These are phyloP conservation scores for Zelostemma sp. DNA, from an alignment of 1,140 invertebrate genomes.

Conservation along the genomic window DNA sequence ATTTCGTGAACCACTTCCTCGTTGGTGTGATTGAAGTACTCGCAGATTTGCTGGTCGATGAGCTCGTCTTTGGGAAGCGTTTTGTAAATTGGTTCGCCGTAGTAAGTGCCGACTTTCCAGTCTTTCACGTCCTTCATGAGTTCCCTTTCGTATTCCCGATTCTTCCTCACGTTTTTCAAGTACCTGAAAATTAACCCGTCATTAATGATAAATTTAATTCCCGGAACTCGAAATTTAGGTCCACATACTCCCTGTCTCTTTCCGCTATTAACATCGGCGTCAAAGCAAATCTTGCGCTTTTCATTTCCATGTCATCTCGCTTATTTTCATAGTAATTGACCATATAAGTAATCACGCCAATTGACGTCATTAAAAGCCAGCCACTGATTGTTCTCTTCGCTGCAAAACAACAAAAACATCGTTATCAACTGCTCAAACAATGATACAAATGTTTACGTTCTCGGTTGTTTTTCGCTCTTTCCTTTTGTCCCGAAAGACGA, in stretches of 20 bases:
- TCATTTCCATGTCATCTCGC: slow-evolving; percentile 78
- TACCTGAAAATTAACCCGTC: slow-evolving; percentile 64
- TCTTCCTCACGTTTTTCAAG: slow-evolving; percentile 83
- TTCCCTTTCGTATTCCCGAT: slow-evolving; percentile 86
- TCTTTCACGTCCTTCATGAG: slow-evolving; percentile 90
- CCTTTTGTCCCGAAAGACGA: too few relatives aligned
- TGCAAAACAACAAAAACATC: slow-evolving; percentile 19
- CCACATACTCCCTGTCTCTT: slow-evolving; percentile 79
- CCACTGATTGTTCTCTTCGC: slow-evolving; percentile 19
- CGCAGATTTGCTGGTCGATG: background rate
- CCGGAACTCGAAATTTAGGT: background rate
- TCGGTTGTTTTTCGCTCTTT: too few relatives aligned
- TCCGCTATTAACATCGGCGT: slow-evolving; percentile 84
- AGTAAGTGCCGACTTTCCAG: slow-evolving; percentile 91
- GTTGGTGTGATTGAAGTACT: slow-evolving; percentile 12
- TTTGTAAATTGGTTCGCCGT: slow-evolving; percentile 82
- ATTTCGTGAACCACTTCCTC: background rate
- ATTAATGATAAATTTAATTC: background rate
- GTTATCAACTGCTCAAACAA: too few relatives aligned
- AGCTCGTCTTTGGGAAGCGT: slow-evolving; percentile 30
- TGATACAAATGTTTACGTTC: too few relatives aligned
- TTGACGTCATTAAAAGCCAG: slow-evolving; percentile 66
- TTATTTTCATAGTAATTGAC: slow-evolving; percentile 67
- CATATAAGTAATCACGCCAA: slow-evolving; percentile 68
- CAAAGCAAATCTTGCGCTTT: slow-evolving; percentile 80